Conservation (phyloP, 2,797 vertebrate genomes). For the Aotus griseimembra region DNA sequence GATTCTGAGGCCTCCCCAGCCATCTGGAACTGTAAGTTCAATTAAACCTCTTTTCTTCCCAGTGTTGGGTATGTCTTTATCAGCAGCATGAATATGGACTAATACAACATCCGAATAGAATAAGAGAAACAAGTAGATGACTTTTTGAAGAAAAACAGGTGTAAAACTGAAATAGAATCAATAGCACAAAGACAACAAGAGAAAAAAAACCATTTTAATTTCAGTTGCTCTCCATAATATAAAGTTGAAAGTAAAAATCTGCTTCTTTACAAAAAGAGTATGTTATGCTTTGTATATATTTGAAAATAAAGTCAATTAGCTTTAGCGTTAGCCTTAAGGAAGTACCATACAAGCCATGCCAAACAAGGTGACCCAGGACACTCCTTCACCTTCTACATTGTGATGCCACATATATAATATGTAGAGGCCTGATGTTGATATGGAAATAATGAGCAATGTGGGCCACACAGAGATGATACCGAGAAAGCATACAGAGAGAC, state of each 20-base stretch:
- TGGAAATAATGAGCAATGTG: background rate
- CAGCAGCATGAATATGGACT: background rate
- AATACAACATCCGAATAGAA: background rate
- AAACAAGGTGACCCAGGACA: background rate
- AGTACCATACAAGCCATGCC: background rate
- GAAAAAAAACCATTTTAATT: conserved; percentile 21
- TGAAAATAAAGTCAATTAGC: background rate
- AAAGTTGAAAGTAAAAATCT: background rate
- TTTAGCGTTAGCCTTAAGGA: background rate
- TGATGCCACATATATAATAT: background rate
- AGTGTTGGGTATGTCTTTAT: background rate
- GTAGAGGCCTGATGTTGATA: background rate
- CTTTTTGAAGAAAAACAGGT: background rate
- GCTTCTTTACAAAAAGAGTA: background rate
- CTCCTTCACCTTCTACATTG: background rate
- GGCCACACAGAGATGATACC: background rate
- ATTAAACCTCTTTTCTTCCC: background rate
- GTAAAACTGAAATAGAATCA: conserved; percentile 1
- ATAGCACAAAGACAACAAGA: background rate
- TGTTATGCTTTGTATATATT: background rate
- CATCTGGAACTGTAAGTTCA: background rate
- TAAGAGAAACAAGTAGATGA: background rate
- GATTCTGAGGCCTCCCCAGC: background rate
- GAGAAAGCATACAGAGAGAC: background rate
- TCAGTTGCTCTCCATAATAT: background rate